These are phyloP conservation scores for Diphyllodes magnificus DNA, from an alignment of 2,113 vertebrate species.

Conservation along the genomic window DNA sequence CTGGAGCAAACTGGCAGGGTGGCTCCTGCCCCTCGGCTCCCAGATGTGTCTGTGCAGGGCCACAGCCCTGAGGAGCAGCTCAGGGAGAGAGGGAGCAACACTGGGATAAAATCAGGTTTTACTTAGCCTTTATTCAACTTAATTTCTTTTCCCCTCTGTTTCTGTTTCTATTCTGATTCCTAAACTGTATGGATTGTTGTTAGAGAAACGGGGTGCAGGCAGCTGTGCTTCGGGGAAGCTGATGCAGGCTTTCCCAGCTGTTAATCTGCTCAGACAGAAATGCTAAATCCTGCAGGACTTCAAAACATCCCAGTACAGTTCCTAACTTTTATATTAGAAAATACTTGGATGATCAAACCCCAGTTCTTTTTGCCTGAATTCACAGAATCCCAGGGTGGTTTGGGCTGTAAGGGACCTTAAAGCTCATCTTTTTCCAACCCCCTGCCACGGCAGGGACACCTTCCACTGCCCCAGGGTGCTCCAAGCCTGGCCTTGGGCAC, in stretches of 20 bases:
- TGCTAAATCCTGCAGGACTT: background rate
- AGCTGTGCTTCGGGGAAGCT: background rate
- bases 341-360: background rate
- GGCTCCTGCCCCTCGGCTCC: background rate
- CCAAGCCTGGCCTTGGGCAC: background rate
- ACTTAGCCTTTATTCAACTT: background rate
- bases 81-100: background rate
- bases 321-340: background rate
- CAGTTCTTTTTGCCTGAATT: background rate
- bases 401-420: background rate
- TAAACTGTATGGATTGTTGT: accelerated
- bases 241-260: background rate
- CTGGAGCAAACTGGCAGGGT: background rate
- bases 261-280: background rate
- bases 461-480: background rate
- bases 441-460: background rate
- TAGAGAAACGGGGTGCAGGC: background rate
- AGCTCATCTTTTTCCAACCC: background rate
- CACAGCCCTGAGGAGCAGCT: background rate
- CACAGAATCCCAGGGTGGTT: background rate
- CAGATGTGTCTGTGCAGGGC: background rate
- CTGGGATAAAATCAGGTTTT: background rate
- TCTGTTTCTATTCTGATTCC: background rate
- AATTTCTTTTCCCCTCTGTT: background rate
- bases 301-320: background rate